Percentiles rank a stretch among this genome's conserved stretches.
Evolutionary conservation across 37 sponge, comb jelly and placozoan species (phyloP).

Genomic region (Sycon ciliatum): DNA sequence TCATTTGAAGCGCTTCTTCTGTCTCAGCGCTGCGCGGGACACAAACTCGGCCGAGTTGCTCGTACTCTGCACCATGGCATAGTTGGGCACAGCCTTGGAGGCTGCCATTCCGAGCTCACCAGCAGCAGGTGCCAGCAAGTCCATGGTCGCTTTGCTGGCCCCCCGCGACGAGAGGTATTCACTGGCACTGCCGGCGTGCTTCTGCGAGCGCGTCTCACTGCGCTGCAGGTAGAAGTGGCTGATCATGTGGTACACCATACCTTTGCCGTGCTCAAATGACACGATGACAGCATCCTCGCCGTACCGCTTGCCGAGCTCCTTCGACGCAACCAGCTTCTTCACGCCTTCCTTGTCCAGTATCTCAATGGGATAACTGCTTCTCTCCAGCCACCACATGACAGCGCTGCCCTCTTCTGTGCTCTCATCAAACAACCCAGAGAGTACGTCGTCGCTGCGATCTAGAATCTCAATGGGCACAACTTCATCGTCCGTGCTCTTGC

Average conservation of each 20-base stretch:
- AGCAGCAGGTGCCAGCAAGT: conserved; percentile 28
- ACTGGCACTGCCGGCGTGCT: conserved; percentile 28
- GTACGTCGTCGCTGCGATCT: conserved; percentile 51
- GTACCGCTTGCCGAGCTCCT: conserved; percentile 50
- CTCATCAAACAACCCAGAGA: conserved; percentile 58
- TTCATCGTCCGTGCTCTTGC: conserved; percentile 50
- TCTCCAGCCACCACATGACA: conserved; percentile 75
- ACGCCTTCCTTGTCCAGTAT: conserved; percentile 58
- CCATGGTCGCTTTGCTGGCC: background rate
- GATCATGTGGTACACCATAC: conserved; percentile 73
- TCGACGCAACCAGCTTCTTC: conserved; percentile 54
- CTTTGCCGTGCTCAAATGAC: conserved; percentile 69
- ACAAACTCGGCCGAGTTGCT: conserved; percentile 69
- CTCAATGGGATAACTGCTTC: conserved; percentile 58
- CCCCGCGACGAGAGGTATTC: background rate
- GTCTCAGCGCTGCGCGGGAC: conserved; percentile 53
- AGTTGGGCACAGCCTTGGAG: conserved; percentile 46
- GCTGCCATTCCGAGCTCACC: conserved; percentile 34
- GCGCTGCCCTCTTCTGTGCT: conserved; percentile 65
- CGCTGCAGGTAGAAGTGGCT: conserved; percentile 73
- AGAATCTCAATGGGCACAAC: conserved; percentile 65
- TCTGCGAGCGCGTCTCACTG: conserved; percentile 58
- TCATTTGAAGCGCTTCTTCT: conserved; percentile 59
- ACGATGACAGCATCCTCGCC: conserved; percentile 56
- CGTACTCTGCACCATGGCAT: conserved; percentile 64